Base-by-base conservation (phyloP, 1,140 invertebrate species). In the Lepidurus couesii region DNA sequence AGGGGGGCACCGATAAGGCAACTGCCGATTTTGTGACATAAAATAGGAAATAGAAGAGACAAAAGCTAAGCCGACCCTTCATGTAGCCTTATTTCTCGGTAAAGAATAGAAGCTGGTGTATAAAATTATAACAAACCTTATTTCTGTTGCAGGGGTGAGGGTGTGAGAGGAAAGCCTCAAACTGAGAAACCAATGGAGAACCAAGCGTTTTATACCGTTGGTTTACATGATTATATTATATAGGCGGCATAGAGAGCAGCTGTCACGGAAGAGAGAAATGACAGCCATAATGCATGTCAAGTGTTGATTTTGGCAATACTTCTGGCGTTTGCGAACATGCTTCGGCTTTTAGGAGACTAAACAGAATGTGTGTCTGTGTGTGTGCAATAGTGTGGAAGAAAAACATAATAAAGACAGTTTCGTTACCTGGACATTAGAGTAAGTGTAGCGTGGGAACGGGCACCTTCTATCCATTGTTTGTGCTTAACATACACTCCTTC, bases 231-330 rank as follows among this genome's bases (percentile, higher is more conserved):
- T 34, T 34, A 34, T 34, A 34, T 34, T 34, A 34, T 34, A 34
- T 34, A 34, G 34, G 34, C 34, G 34, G 34, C 34, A 34, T 34
- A 34, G 2, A 34, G 34, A 34, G 53, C 53, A 65, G 53, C 53
- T 65, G 53, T 65, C 53, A 16, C 53, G 16, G 53, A 65, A 65
- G 53, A 65, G 21, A 65, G 53, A 21, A 65, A 4, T 21, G 21
- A 65, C 16, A 65, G 53, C 53, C 16, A 7, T 65, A 65, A 65
- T 65, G 53, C 16, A n/a, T 65, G 53, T 65, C 53, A 21, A 65
- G 53, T 65, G 53, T 65, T 65, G 53, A 65, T 65, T 65, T 65
- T 65, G 53, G 53, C 16, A n/a, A 65, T 65, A 65, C 53, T 65
- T 65, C 53, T 21, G 13, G 16, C 53, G 53, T 65, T 65, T 65